Evolutionary conservation across 1,140 invertebrate genomes (phyloP), one percentile per base, ranked within the genome.

Genomic region (Dendrolimus punctatus): DNA sequence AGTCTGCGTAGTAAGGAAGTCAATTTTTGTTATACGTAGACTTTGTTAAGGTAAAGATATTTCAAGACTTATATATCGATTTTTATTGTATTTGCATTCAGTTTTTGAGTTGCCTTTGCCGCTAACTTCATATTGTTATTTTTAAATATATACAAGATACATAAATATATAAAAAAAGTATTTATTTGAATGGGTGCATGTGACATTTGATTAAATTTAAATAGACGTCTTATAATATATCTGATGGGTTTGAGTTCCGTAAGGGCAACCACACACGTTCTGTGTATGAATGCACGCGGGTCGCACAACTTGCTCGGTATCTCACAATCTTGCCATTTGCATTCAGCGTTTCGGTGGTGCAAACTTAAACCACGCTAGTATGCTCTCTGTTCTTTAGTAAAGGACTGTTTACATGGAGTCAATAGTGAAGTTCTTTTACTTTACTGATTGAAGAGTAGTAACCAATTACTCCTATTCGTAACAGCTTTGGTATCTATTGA

Each of bases 261-360:
- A 64, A 68, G 66, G 64, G 64, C 58, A 61, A 63, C 59, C 58
- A 51, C 65, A 71, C 62, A 69, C 63, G 64, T 65, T 64, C 23
- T 56, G 53, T 55, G 42, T 42, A 52, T 59, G 63, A 55, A 55
- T 63, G 58, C 56, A 55, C 57, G 56, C 57, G 62, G 55, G 55
- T 64, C 59, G 58, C 60, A 48, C 52, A 8, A 23, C 23, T 23
- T 23, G 23, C 23, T 23, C 39, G 6, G 55, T 69, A 74, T 74
- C 71, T 61, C 46, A 57, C 59, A 51, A 73, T 73, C 68, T 71
- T 43, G 60, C 59, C 64, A 74, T 74, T 74, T 74, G 71, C 71
- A 74, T 71, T 51, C 64, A 57, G 46, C 60, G 55, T 59, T 55
- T 64, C 40, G 46, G 57, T 9, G 6, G 62, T 62, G 57, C 39